Evolutionary conservation across 2,797 vertebrate genomes (phyloP), one percentile per base, ranked within the genome.

Genomic region (Phaenicophaeus curvirostris): DNA sequence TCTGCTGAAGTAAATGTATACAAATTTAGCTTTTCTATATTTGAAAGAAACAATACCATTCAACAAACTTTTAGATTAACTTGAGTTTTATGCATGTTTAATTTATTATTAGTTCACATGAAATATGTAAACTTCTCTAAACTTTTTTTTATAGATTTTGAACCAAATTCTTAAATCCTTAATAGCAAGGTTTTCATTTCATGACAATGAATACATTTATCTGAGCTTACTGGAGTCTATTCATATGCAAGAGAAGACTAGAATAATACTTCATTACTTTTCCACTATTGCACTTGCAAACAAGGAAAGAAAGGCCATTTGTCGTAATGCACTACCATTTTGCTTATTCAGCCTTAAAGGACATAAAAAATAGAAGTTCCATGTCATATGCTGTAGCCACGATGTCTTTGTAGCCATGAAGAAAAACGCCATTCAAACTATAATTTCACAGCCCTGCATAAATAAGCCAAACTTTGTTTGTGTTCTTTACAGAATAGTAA

Each of bases 1-100:
- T 73, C 93, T 96, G 77, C 79, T 84, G 50, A 94, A 71, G 28
- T 67, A 95, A 91, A 76, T 59, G 77, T 12, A 76, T 54, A 77
- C 8, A 65, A 55, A 76, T 69, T 75, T 79, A 86, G 15, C 10
- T 57, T 83, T 69, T 87, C 35, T 63, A 46, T 6, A 58, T 71
- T 69, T 83, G 37, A 80, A 89, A 89, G 35, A 87, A 88, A 48
- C 10, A 62, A 15, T 53, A 46, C 2, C 50, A 46, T 81, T 72
- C 41, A 65, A 65, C 4, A 54, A 57, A 72, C 11, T 11, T 80
- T 55, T 53, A 62, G 7, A 51, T 79, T 62, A 54, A 84, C 65
- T 14, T 59, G 31, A 76, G 17, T 6, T 86, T 53, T 55, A 46
- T 63, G 28, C 7, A 50, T 12, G 20, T 31, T 37, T 59, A 58